Conservation (phyloP, 2,797 vertebrate species). For the Cuculus canorus region DNA sequence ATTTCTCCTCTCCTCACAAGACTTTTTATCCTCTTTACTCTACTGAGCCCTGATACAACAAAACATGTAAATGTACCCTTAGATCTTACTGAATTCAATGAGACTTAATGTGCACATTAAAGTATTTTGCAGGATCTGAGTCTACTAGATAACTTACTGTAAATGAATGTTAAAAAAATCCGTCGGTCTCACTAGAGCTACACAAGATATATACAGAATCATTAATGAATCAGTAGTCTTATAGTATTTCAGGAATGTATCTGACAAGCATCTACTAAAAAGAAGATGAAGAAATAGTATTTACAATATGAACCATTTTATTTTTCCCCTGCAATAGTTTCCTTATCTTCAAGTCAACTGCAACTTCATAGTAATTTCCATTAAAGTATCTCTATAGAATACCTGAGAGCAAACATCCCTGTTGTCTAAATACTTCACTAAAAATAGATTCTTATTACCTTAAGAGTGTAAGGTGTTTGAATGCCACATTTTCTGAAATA, state of each 20-base stretch:
- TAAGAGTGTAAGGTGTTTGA: background rate
- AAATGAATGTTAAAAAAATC: background rate
- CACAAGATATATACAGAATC: background rate
- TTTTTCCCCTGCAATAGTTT: background rate
- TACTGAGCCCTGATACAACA: background rate
- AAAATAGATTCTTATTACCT: constrained; percentile 20
- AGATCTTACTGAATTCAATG: background rate
- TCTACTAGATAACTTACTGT: background rate
- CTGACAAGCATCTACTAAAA: background rate
- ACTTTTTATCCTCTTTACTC: background rate
- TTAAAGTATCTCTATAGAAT: background rate
- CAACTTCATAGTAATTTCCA: background rate
- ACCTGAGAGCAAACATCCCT: background rate
- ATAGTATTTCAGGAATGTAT: background rate
- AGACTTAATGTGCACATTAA: background rate
- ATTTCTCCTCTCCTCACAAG: background rate
- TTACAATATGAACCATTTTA: background rate
- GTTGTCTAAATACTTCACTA: background rate
- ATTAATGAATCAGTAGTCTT: background rate
- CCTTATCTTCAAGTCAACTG: background rate
- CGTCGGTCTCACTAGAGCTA: background rate
- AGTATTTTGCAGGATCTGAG: background rate
- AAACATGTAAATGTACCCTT: background rate
- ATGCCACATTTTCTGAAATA: constrained; percentile 11
- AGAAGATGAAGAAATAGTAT: background rate